Conservation (phyloP, 2,797 vertebrate species). For the Scolopax bukidnonensis region DNA sequence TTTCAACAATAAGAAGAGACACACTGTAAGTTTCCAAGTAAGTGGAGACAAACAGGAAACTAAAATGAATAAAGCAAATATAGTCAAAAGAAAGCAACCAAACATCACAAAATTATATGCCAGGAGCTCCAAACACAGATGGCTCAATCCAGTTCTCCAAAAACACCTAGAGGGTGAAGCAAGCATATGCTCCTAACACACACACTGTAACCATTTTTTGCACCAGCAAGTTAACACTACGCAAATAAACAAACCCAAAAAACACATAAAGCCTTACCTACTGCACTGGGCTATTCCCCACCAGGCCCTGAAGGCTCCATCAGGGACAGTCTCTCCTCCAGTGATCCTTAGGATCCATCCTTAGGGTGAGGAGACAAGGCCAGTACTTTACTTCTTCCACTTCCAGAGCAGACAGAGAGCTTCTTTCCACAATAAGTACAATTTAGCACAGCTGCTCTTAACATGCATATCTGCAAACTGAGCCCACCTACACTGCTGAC, state of each 20-base stretch:
- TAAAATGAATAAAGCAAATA: accelerated
- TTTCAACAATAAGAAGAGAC: neutral
- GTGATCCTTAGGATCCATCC: neutral
- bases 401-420: neutral
- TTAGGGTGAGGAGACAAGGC: accelerated
- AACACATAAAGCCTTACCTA: neutral
- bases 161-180: neutral
- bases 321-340: accelerated
- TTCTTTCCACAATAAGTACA: neutral
- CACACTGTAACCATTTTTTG: accelerated
- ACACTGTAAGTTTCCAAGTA: neutral
- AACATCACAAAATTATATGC: neutral
- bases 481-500: neutral
- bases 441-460: neutral
- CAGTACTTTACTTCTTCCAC: accelerated
- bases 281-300: neutral
- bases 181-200: neutral
- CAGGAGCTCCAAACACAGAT: neutral
- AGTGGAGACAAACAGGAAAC: neutral
- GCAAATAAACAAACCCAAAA: neutral
- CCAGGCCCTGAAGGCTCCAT: neutral
- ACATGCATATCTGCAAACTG: neutral
- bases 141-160: neutral
- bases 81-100: neutral
- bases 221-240: neutral